A percentile compares a stretch with the other conserved stretches of the same genome.
phyloP scores from a whole-genome alignment of 1,140 invertebrate species.

The Drosophila pruinosa region DNA sequence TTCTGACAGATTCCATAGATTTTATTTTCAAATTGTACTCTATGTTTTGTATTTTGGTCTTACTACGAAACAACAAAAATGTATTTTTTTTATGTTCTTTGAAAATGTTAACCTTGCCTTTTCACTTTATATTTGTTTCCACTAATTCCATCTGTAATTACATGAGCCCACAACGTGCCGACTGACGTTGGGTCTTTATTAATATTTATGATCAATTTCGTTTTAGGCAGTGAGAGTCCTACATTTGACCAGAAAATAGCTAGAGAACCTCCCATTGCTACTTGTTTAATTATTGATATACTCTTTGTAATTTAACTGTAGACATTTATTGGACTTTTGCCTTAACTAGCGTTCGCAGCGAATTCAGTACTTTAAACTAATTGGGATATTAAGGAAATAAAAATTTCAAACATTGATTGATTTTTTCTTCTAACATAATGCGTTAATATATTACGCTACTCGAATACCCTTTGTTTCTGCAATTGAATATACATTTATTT shows the following conservation, averaged over 20 bases:
- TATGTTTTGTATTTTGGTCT: neutral
- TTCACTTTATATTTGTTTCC: neutral
- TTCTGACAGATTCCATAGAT: conserved; percentile 16
- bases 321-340: neutral
- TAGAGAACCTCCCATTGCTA: neutral
- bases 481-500: too few species aligned
- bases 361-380: neutral
- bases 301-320: conserved; percentile 28
- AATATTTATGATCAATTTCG: conserved; percentile 44
- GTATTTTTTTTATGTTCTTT: neutral
- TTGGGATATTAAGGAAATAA: neutral
- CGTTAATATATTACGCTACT: too few species aligned
- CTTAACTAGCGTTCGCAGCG: neutral
- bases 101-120: neutral
- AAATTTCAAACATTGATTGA: neutral
- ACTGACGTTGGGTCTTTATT: conserved; percentile 9
- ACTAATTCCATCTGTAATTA: conserved; percentile 41
- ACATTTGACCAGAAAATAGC: neutral
- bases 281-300: conserved; percentile 16
- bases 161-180: conserved; percentile 9
- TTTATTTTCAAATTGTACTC: neutral
- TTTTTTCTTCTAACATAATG: neutral
- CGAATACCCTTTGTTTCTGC: too few species aligned
- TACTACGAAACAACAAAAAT: neutral
- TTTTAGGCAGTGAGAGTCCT: neutral